Evolutionary conservation across 2,888 invertebrate genomes (phyloP).

Genomic region (Drosophila birchii): DNA sequence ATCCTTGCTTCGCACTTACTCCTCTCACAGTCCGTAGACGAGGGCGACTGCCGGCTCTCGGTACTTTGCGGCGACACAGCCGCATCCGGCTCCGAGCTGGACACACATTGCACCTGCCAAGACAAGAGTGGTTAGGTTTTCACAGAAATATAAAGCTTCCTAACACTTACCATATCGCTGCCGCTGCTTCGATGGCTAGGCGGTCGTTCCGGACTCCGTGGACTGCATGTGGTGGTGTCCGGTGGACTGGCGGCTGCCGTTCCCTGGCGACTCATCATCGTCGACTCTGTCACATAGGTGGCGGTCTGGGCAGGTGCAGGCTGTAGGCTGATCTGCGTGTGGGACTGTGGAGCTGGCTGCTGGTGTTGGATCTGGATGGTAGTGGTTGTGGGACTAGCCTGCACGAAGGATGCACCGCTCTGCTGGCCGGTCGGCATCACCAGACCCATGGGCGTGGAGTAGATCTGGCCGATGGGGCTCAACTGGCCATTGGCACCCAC

Average conservation of each 20-base stretch:
- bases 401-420: constrained; percentile 90
- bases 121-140: not conserved
- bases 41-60: constrained; percentile 84
- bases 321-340: constrained; percentile 59
- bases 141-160: accelerated
- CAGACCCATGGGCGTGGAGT: constrained; percentile 84
- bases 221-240: constrained; percentile 94
- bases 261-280: constrained; percentile 69
- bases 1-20: constrained; percentile 66
- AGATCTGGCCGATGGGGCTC: constrained; percentile 88
- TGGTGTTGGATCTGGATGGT: constrained; percentile 89
- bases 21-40: constrained; percentile 84
- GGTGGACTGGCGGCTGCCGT: constrained; percentile 88
- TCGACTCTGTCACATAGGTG: constrained; percentile 61
- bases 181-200: constrained; percentile 84
- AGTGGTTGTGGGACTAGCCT: constrained; percentile 89
- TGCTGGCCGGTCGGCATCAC: constrained; percentile 83
- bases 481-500: constrained; percentile 91
- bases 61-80: constrained; percentile 85
- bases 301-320: constrained; percentile 72
- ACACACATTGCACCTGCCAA: constrained; percentile 94
- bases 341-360: constrained; percentile 83
- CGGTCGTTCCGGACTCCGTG: constrained; percentile 87
- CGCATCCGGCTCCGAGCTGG: constrained; percentile 93
- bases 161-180: constrained; percentile 83